Evolutionary conservation across 2,888 invertebrate genomes (phyloP), one percentile per base, ranked within the genome.

Genomic region (Eristalis tenax): DNA sequence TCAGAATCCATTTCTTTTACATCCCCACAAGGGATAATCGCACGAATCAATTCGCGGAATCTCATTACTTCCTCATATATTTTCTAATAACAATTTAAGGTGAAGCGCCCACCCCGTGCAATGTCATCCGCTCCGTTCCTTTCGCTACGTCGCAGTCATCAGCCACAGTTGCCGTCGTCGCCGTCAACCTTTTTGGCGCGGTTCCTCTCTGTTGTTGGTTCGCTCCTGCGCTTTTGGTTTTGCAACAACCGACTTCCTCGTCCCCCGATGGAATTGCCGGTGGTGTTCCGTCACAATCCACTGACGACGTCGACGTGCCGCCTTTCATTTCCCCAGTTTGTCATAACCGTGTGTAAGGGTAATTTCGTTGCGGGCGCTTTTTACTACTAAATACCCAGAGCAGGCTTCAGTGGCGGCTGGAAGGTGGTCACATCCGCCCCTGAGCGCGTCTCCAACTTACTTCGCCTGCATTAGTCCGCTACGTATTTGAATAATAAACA

Each of bases 61-160:
- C 81, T 82, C 75, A 75, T 82, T 82, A 82, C 70, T 65, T 70
- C 50, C 70, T 81, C 74, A 81, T 81, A 81, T 81, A 75, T 75
- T 81, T 81, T 75, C 64, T 82, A 82, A 82, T 76, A 82, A 82
- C 70, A 82, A 82, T 82, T 82, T 82, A 82, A 82, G 81, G 70
- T 38, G 35, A 65, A 43, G 64, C 71, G 57, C 35, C 56, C 80
- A 56, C 50, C 61, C 61, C 59, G 65, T 6, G 68, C 80, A 66
- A 50, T 66, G 61, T 43, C 66, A 28, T 50, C 23, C 50, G 4
- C 13, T 13, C 59, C 57, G 23, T 23, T 23, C 22, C 66, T 18
- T 13, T 11, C 22, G 15, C 10, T 32, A 22, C 64, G 18, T 43
- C 32, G 23, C 35, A 66, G 68, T 80, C 73, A 73, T 79, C 73